A percentile compares a stretch with the other conserved stretches of the same genome.
Conservation (phyloP, 30 jellyfish, hydroid and myxozoan genomes). For the Chironex yamaguchii region DNA sequence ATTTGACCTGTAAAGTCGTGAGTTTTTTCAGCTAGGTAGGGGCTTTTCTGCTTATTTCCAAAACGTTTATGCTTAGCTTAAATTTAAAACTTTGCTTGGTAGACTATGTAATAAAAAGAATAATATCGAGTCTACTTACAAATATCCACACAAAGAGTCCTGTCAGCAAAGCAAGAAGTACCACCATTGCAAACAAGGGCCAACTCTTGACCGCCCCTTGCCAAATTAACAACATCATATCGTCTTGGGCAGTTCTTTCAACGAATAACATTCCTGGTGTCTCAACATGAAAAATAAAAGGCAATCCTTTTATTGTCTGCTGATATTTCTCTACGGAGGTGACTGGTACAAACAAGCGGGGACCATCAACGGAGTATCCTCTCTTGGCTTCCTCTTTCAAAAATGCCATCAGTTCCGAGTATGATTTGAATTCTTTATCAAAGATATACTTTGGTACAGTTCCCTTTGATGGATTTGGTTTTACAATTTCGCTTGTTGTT, state of each 20-base stretch:
- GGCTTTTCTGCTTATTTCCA: too few relatives aligned
- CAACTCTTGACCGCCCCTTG: conserved; percentile 33
- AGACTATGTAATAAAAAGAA: too few relatives aligned
- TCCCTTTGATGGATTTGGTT: neutral
- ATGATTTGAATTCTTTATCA: conserved; percentile 15
- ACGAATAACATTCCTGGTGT: conserved; percentile 14
- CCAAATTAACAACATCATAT: conserved; percentile 16
- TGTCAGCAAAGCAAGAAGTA: conserved; percentile 11
- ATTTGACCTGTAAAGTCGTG: too few relatives aligned
- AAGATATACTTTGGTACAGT: neutral
- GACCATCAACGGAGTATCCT: neutral
- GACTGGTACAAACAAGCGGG: conserved; percentile 32
- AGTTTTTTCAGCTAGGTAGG: too few relatives aligned
- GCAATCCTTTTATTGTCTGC: conserved; percentile 23
- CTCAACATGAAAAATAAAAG: conserved; percentile 27
- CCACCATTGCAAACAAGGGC: conserved; percentile 9
- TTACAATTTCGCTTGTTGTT: neutral
- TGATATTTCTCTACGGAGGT: conserved; percentile 17
- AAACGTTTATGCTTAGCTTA: too few relatives aligned
- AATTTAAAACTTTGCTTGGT: too few relatives aligned
- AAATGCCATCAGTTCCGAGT: neutral
- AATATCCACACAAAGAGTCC: conserved; percentile 46
- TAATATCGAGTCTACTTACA: too few relatives aligned
- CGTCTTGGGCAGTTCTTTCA: conserved; percentile 14
- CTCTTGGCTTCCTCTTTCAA: neutral